Base-by-base conservation (phyloP, 2,113 vertebrate species). In the Oostethus manadensis region DNA sequence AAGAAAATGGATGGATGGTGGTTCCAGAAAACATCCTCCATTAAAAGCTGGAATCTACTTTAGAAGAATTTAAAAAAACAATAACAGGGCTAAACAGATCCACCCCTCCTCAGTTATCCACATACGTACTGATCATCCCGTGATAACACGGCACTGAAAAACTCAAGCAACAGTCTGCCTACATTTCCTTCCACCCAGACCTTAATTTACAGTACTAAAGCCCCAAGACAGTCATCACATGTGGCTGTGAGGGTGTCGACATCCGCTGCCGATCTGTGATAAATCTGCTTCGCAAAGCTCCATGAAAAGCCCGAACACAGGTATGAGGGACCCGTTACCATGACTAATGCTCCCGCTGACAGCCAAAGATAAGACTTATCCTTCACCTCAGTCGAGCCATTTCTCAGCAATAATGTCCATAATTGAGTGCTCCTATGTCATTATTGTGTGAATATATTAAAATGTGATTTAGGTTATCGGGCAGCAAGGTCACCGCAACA, bases 321-420 rank as follows among this genome's bases (percentile, higher is more conserved):
- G 93, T 93, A 93, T 93, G 93, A 92, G 91, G 90, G 90, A 92
- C 92, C 93, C 89, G 93, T 94, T 94, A 84, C 92, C 82, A 91
- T 95, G 94, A 97, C 87, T 94, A 94, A 97, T 97, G 93, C 88
- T 90, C 91, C 90, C 86, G 90, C 93, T 95, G 94, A 97, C 93
- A 94, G 93, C 91, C 90, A 94, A 94, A 92, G 94, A 97, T 97
- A 96, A 96, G 93, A 92, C 92, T 91, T 93, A 96, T 96, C 94
- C 92, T 93, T 97, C 94, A 96, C 93, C 92, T 87, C 87, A 90
- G 91, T 91, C 86, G 85, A 86, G 93, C 92, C 93, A 92, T 94
- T 95, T 94, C 93, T 96, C 93, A 94, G 93, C 94, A 96, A 96
- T 97, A 96, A 93, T 91, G 90, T 92, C 94, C 94, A 93, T 96